These are phyloP conservation scores for Dynastes grantii DNA, from an alignment of 2,888 invertebrate genomes.

Conservation along the genomic window DNA sequence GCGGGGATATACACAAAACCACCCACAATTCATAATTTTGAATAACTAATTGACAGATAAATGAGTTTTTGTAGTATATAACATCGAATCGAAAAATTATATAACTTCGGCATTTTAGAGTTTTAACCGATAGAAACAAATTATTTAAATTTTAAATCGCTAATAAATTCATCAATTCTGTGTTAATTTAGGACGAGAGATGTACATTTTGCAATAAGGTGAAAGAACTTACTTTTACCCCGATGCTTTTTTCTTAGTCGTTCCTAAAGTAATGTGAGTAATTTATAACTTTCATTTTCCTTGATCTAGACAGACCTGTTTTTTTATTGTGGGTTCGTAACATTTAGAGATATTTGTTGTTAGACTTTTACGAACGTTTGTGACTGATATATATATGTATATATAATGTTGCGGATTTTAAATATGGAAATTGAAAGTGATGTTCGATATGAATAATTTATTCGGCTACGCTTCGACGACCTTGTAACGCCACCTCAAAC, in stretches of 20 bases:
- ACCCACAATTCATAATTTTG: too few species aligned
- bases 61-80: too few species aligned
- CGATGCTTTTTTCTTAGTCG: background rate
- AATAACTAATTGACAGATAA: too few species aligned
- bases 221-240: conserved; percentile 32
- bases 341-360: background rate
- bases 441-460: conserved; percentile 42
- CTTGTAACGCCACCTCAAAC: conserved; percentile 13
- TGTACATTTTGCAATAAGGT: conserved; percentile 6
- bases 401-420: conserved; percentile 22
- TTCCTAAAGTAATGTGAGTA: conserved; percentile 8
- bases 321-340: conserved; percentile 28
- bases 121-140: background rate
- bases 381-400: background rate
- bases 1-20: too few species aligned
- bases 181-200: background rate
- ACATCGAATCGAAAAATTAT: background rate
- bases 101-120: conserved; percentile 1
- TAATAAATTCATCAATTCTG: too few species aligned
- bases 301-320: conserved; percentile 43
- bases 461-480: background rate
- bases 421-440: conserved; percentile 46
- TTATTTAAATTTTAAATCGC: too few species aligned
- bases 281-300: conserved; percentile 43
- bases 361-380: conserved; percentile 27